Evolutionary conservation across 1,140 invertebrate genomes (phyloP).

Genomic region (Leptinotarsa defecta): DNA sequence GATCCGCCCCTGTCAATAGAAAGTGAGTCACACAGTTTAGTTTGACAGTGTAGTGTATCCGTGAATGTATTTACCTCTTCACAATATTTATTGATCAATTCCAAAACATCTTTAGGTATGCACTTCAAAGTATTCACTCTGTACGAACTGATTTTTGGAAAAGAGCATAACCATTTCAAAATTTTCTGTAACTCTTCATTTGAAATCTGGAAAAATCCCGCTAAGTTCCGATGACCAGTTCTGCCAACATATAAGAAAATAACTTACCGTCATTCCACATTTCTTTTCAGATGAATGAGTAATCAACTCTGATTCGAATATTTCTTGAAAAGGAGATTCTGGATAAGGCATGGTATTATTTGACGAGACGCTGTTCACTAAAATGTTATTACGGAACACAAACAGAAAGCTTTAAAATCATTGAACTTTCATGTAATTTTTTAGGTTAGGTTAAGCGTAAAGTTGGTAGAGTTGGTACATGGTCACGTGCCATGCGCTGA

Average conservation of each 20-base stretch:
- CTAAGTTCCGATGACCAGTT: conserved; percentile 20
- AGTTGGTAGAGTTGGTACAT: conserved; percentile 33
- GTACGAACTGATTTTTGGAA: conserved; percentile 66
- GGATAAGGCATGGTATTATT: conserved; percentile 47
- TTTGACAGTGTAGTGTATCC: not conserved
- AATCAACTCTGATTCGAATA: conserved; percentile 37
- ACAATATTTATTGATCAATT: conserved; percentile 26
- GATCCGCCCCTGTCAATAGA: conserved; percentile 17
- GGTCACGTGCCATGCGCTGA: conserved; percentile 53
- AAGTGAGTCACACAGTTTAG: not conserved
- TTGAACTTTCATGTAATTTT: too few species aligned
- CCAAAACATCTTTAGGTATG: conserved; percentile 37
- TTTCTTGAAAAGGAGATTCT: conserved; percentile 44
- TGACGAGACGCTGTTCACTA: too few species aligned
- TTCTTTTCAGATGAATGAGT: conserved; percentile 29
- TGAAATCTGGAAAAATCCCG: conserved; percentile 44
- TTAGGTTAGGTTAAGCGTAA: not conserved
- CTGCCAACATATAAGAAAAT: conserved; percentile 23
- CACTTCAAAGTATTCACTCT: conserved; percentile 61
- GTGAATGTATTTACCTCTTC: not conserved
- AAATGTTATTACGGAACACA: too few species aligned
- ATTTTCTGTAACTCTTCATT: conserved; percentile 50
- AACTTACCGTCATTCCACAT: conserved; percentile 33
- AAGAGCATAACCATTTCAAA: conserved; percentile 63
- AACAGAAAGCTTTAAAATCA: too few species aligned